These are phyloP conservation scores for Rhynchophorus ferrugineus DNA, from an alignment of 1,140 invertebrate genomes.

Conservation along the genomic window DNA sequence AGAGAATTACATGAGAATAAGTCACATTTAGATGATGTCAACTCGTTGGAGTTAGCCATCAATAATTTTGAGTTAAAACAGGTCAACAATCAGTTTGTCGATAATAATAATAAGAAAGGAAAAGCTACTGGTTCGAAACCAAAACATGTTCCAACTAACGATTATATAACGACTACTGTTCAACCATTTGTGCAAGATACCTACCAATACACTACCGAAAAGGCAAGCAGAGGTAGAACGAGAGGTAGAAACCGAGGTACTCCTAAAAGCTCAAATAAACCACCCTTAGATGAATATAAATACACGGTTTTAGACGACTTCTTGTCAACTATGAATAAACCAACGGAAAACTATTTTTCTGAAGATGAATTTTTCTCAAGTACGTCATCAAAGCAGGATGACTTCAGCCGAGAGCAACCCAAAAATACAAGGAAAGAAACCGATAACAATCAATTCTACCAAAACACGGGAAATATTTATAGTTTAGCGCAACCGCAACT, in stretches of 20 bases:
- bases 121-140: conserved; percentile 11
- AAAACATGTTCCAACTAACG: not conserved
- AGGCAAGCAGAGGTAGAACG: conserved; percentile 4
- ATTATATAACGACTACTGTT: conserved; percentile 1
- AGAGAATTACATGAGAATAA: conserved; percentile 3
- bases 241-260: conserved; percentile 19
- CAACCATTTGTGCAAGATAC: conserved; percentile 1
- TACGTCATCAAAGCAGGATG: too few relatives aligned
- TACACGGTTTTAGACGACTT: conserved; percentile 35
- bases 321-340: conserved; percentile 1
- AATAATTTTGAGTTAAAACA: conserved; percentile 33
- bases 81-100: conserved; percentile 29
- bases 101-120: conserved; percentile 21
- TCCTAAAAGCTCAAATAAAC: conserved; percentile 11
- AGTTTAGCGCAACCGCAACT: conserved; percentile 10
- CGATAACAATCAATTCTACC: conserved; percentile 14
- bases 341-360: not conserved
- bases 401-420: too few relatives aligned
- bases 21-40: conserved; percentile 6
- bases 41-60: conserved; percentile 29
- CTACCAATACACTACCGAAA: conserved; percentile 1
- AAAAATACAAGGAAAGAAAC: too few relatives aligned
- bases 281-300: conserved; percentile 1
- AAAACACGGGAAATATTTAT: conserved; percentile 24
- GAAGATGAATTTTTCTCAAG: too few relatives aligned